Conservation (phyloP, 2,888 invertebrate genomes). For the Mystacides longicornis region DNA sequence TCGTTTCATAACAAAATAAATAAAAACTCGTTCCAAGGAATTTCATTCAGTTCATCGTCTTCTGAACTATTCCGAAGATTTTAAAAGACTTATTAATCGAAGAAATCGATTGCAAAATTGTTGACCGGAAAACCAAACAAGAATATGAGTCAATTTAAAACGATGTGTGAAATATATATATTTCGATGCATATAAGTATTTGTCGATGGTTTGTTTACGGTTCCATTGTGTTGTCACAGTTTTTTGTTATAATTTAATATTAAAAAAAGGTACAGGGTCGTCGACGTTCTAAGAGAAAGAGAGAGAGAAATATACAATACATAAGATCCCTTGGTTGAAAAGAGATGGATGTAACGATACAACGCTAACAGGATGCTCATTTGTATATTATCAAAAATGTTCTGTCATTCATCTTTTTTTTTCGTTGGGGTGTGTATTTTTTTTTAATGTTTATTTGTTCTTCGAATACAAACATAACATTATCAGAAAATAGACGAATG, state of each 20-base stretch:
- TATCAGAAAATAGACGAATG: no score
- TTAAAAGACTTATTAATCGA: no score
- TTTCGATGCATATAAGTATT: not conserved
- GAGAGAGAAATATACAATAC: not conserved
- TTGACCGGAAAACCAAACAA: not conserved
- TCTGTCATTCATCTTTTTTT: not conserved
- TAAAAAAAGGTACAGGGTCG: not conserved
- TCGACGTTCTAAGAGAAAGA: not conserved
- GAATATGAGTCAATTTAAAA: not conserved
- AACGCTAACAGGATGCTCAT: not conserved
- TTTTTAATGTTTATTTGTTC: no score
- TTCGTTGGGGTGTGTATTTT: not conserved
- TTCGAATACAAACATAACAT: no score
- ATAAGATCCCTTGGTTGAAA: no score
- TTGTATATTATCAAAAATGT: not conserved
- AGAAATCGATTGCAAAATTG: no score
- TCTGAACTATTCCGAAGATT: no score
- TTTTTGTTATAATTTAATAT: not conserved
- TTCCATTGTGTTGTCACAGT: not conserved
- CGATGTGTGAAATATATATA: not conserved
- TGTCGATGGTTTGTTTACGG: not conserved
- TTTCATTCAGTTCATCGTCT: no score
- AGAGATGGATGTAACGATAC: not conserved
- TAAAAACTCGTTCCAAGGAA: no score
- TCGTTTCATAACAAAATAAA: no score